phyloP scores from a whole-genome alignment of 2,113 vertebrate species.

The Plotosus lineatus region DNA sequence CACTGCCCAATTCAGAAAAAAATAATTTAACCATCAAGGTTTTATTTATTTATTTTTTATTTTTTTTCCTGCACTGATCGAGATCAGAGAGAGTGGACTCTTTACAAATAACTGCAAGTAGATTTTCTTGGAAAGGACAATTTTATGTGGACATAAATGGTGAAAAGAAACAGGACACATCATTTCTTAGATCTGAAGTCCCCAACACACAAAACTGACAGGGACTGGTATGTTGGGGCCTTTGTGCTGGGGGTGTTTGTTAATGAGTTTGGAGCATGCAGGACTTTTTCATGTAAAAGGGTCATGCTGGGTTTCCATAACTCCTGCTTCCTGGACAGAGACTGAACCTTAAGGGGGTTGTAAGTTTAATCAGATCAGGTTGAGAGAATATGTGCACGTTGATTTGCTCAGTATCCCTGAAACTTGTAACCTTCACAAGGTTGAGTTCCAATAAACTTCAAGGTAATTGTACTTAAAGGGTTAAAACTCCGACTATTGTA shows the following conservation, averaged over 20 bases:
- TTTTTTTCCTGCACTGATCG: background rate
- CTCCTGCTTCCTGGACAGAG: conserved; percentile 57
- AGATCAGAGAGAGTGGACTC: background rate
- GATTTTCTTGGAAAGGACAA: background rate
- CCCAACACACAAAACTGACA: conserved; percentile 53
- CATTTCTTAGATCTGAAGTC: conserved; percentile 8
- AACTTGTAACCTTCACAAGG: background rate
- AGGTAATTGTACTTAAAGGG: background rate
- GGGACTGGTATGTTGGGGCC: conserved; percentile 48
- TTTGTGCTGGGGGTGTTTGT: conserved; percentile 48
- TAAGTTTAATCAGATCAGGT: conserved; percentile 28
- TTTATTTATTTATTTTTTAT: too few species aligned
- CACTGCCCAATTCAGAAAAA: background rate
- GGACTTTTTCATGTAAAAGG: conserved; percentile 69
- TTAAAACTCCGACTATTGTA: too few species aligned
- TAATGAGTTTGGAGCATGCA: conserved; percentile 60
- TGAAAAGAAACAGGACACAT: conserved; percentile 45
- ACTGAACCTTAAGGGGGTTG: conserved; percentile 60
- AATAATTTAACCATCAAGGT: background rate
- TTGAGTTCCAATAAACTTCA: background rate
- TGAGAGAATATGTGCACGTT: conserved; percentile 53
- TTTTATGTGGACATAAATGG: background rate
- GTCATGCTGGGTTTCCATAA: conserved; percentile 63
- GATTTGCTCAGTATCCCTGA: background rate
- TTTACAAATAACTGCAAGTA: background rate